Evolutionary conservation across 30 jellyfish, hydroid and myxozoan species (phyloP), one percentile per base, ranked within the genome.

Genomic region (Aurelia sp.): DNA sequence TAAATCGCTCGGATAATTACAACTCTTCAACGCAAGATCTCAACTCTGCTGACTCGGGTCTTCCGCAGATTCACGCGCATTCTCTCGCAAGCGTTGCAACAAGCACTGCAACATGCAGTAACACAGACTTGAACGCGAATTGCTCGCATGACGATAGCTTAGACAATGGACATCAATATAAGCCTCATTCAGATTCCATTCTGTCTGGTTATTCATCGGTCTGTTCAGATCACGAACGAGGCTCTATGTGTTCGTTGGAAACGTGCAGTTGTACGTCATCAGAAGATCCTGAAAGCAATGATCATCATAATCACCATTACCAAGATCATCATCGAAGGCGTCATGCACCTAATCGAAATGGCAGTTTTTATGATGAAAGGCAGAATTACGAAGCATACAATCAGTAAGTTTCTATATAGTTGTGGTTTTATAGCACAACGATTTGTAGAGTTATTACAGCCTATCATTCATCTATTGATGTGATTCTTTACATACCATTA

Each of bases 151-250:
- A 63, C 60, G 38, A 35, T 9, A 47, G 58, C n/a, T 21, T 59
- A 5, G 63, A 57, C 75, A 47, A 75, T n/a, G 88, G 71, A 12
- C 64, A 60, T n/a, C 64, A 78, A 30, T 63, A 50, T 19, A 78
- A 78, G 58, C 89, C 89, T 40, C 91, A 81, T 33, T 81, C 91
- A 4, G 91, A 81, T 63, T 81, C 91, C 7, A 51, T 81, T 44
- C 52, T 81, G 41, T 81, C 91, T 20, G 84, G 91, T 3, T 81
- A 71, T 63, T 81, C 91, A 15, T 81, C 91, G 71, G 67, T 68
- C 65, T 52, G 91, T 20, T 81, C 84, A 8, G 91, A 81, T 59
- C 91, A 81, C 8, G 91, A 81, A 62, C 72, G 58, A 50, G 83
- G 77, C 57, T 81, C 91, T n/a, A 3, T 67, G 55, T 67, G 83